Conservation (phyloP, 2,888 invertebrate species). For the Cheilosia pagana region DNA sequence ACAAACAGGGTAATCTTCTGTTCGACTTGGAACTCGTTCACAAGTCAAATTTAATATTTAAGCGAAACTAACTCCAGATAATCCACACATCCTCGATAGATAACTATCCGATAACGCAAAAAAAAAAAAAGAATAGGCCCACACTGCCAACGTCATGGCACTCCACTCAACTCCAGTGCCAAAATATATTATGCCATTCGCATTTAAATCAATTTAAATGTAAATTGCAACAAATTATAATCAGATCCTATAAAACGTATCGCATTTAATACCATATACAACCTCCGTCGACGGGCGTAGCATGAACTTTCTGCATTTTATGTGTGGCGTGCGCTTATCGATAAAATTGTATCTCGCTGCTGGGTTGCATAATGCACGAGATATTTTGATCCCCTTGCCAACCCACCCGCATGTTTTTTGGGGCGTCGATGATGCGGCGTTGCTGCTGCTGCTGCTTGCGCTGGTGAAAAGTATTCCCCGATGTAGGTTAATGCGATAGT, state of each 20-base stretch:
- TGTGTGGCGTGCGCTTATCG: conserved; percentile 41
- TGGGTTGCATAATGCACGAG: conserved; percentile 57
- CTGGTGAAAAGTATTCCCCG: conserved; percentile 54
- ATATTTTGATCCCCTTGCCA: conserved; percentile 8
- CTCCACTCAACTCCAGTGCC: not conserved
- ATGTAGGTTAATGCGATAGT: conserved; percentile 75
- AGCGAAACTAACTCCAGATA: no score
- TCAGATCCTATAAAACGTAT: conserved; percentile 2
- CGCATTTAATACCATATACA: not conserved
- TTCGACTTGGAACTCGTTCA: no score
- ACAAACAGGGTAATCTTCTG: no score
- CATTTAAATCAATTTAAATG: conserved; percentile 5
- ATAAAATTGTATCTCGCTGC: conserved; percentile 46
- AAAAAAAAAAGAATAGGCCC: not conserved
- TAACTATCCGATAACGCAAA: no score
- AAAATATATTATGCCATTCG: not conserved
- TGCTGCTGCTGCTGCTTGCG: conserved; percentile 12
- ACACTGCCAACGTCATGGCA: conserved; percentile 18
- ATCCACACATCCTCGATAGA: no score
- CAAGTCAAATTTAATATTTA: no score
- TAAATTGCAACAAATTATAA: conserved; percentile 1
- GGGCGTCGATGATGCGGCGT: conserved; percentile 29
- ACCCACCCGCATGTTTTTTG: conserved; percentile 6
- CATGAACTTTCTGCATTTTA: conserved; percentile 38
- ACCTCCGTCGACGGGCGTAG: not conserved